A percentile compares a stretch with the other conserved stretches of the same genome.
Evolutionary conservation across 2,888 invertebrate genomes (phyloP).

Genomic region (Pterostichus niger): DNA sequence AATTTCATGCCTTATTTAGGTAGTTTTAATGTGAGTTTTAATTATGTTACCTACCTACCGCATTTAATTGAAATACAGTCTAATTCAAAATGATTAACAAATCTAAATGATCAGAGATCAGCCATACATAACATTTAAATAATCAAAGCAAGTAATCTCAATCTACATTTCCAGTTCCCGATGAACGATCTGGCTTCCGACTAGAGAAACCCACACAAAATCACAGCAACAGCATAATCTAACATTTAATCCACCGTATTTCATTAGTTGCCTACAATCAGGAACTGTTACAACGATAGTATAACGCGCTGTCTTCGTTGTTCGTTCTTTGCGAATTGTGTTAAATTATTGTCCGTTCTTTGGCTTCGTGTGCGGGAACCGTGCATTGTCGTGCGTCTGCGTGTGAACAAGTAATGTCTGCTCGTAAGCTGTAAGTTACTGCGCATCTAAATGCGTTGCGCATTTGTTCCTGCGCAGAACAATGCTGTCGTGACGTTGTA

Average conservation of each 20-base stretch:
- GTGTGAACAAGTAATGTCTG: slow-evolving; percentile 9
- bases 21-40: neutral
- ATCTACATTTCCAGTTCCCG: slow-evolving; percentile 29
- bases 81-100: slow-evolving; percentile 21
- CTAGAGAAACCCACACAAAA: slow-evolving; percentile 29
- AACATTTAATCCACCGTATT: slow-evolving; percentile 36
- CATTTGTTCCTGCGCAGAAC: slow-evolving; percentile 11
- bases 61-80: slow-evolving; percentile 2
- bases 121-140: slow-evolving; percentile 38
- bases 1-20: no score
- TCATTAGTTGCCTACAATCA: slow-evolving; percentile 45
- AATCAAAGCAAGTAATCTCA: slow-evolving; percentile 40
- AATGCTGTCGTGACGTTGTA: slow-evolving; percentile 25
- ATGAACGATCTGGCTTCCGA: slow-evolving; percentile 24
- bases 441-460: slow-evolving; percentile 16
- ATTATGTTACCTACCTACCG: slow-evolving; percentile 47
- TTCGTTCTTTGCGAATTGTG: slow-evolving; percentile 43
- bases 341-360: slow-evolving; percentile 38
- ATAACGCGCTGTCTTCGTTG: slow-evolving; percentile 45
- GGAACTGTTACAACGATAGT: slow-evolving; percentile 29
- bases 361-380: slow-evolving; percentile 40
- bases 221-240: slow-evolving; percentile 8
- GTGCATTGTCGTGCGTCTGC: slow-evolving; percentile 25
- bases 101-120: slow-evolving; percentile 33
- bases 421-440: slow-evolving; percentile 39